Base-by-base conservation (phyloP, 2,113 vertebrate genomes). In the Amia ocellicauda region DNA sequence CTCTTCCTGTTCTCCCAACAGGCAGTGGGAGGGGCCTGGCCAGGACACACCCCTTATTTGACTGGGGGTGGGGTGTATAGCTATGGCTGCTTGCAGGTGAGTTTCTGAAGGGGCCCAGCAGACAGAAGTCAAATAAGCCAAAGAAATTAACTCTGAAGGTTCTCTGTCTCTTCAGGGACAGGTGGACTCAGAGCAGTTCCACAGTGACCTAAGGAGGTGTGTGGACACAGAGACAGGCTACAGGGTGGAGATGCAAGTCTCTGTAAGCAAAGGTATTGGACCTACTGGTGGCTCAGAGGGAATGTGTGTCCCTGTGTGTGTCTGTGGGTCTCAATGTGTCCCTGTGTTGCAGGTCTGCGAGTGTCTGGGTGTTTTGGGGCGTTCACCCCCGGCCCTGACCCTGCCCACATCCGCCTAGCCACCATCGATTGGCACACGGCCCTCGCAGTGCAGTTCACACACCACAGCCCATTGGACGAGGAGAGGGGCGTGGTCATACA, bases 301-400 rank as follows among this genome's bases (percentile, higher is more conserved):
- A 28, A 19, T 2, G 22, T 24, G 24, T 29, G 55, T 47, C 20
- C 42, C 29, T 43, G 17, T 75, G 49, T 50, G 27, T 61, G 14
- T 60, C 43, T 20, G n/a, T 53, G 42, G 11, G 5, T 7, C 5
- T 36, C 5, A 36, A 36, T 61, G 4, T 49, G 28, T 23, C 22
- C 29, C 1, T 67, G 24, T 40, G 60, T 54, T 62, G 1, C 74
- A 91, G 89, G 88, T 70, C 29, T 91, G 52, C 80, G 78, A 0
- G 85, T 87, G 64, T 85, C 84, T 1, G 83, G 86, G 50, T 88
- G 83, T 66, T 90, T 87, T 10, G 89, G 88, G 13, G 59, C 85
- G 17, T 83, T 88, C 23, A 50, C 75, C 14, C 74, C 85, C 0
- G 75, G 82, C 14, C 68, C 72, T 0, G 67, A 67, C 51, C 83